Evolutionary conservation across 2,888 invertebrate species (phyloP).

Genomic region (Exephanes ischioxanthus): DNA sequence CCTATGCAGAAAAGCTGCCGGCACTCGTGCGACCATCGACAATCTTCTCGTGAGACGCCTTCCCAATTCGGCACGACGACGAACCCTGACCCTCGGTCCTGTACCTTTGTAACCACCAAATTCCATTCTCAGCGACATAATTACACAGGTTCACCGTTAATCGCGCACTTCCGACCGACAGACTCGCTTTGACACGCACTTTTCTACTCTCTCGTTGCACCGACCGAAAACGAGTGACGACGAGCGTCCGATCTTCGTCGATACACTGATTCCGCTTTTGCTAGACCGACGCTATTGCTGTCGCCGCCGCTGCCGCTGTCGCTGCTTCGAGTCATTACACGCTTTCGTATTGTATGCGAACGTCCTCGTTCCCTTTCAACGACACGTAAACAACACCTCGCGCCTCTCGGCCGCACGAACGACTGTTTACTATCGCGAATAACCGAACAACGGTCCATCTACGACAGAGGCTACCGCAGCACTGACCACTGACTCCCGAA

Average conservation of each 20-base stretch:
- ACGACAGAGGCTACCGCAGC: slow-evolving; percentile 11
- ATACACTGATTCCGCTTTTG: slow-evolving; percentile 12
- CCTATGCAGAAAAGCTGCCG: slow-evolving; percentile 87
- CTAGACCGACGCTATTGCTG: background rate
- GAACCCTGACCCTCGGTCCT: slow-evolving; percentile 79
- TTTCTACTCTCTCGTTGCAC: slow-evolving; percentile 7
- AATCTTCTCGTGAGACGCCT: slow-evolving; percentile 88
- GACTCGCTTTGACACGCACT: background rate
- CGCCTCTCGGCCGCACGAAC: background rate
- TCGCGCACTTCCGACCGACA: background rate
- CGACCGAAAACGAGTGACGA: slow-evolving; percentile 17
- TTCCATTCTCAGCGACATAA: slow-evolving; percentile 79
- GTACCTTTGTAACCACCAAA: slow-evolving; percentile 80
- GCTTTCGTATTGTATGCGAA: slow-evolving; percentile 36
- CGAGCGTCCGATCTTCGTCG: slow-evolving; percentile 9
- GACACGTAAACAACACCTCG: slow-evolving; percentile 33
- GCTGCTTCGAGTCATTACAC: slow-evolving; percentile 51
- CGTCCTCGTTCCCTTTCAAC: slow-evolving; percentile 62
- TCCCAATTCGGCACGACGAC: slow-evolving; percentile 86
- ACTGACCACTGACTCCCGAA: slow-evolving; percentile 15
- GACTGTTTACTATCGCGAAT: slow-evolving; percentile 19
- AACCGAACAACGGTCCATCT: slow-evolving; percentile 34
- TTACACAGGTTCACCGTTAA: slow-evolving; percentile 14
- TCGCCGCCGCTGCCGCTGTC: background rate
- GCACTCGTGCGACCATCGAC: slow-evolving; percentile 87